phyloP scores from a whole-genome alignment of 2,113 vertebrate genomes.

The Labeo catla region DNA sequence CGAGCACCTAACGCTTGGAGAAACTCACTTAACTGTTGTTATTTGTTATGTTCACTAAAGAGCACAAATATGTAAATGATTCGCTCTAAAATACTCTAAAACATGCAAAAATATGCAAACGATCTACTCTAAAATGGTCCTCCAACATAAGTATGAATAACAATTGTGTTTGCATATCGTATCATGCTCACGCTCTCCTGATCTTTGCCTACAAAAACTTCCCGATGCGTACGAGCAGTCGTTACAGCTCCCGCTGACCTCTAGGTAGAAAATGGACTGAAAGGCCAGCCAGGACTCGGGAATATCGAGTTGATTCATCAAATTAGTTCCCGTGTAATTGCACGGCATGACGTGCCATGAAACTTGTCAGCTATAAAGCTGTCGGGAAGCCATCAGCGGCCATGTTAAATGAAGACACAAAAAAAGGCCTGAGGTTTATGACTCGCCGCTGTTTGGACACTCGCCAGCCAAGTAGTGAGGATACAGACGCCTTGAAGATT shows the following conservation, averaged over 20 bases:
- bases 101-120: conserved; percentile 43
- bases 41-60: conserved; percentile 16
- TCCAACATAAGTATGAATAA: conserved; percentile 22
- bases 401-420: conserved; percentile 88
- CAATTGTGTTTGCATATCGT: conserved; percentile 11
- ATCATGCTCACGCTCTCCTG: conserved; percentile 21
- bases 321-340: conserved; percentile 91
- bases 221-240: conserved; percentile 70
- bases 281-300: conserved; percentile 81
- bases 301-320: conserved; percentile 96
- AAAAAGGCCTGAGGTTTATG: conserved; percentile 77
- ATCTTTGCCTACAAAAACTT: conserved; percentile 60
- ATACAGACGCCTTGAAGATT: conserved; percentile 47
- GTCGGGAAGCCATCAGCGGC: conserved; percentile 88
- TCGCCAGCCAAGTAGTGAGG: conserved; percentile 72
- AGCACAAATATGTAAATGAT: conserved; percentile 35
- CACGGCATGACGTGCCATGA: conserved; percentile 87
- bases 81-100: conserved; percentile 24
- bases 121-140: conserved; percentile 25
- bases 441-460: conserved; percentile 82
- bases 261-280: conserved; percentile 78
- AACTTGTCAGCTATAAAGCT: conserved; percentile 88
- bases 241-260: conserved; percentile 80
- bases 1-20: not conserved
- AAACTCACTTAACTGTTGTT: not conserved